Percentiles rank a stretch among this genome's conserved stretches.
Evolutionary conservation across 2,888 invertebrate species (phyloP).

Genomic region (Lathronympha strigana): DNA sequence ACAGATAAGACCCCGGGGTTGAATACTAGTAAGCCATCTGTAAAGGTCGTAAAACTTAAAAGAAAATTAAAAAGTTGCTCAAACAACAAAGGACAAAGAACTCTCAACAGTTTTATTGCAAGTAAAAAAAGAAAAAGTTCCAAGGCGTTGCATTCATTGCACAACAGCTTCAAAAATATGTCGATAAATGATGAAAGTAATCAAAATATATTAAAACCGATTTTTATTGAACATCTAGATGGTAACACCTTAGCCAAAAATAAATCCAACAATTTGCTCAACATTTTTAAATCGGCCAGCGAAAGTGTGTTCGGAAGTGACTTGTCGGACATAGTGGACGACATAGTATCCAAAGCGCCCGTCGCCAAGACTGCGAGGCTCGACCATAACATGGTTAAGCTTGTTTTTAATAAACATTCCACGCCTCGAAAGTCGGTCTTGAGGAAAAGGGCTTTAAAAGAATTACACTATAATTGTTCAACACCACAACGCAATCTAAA

Average conservation of each 20-base stretch:
- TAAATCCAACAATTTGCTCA: conserved; percentile 53
- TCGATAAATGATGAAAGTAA: conserved; percentile 50
- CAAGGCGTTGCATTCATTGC: conserved; percentile 51
- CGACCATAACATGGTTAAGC: conserved; percentile 65
- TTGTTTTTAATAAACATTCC: conserved; percentile 65
- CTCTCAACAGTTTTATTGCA: conserved; percentile 70
- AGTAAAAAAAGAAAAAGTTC: conserved; percentile 63
- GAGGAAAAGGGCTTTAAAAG: conserved; percentile 54
- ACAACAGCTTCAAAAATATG: conserved; percentile 59
- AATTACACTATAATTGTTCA: conserved; percentile 67
- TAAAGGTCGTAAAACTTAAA: conserved; percentile 73
- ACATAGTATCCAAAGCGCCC: conserved; percentile 64
- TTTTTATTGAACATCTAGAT: conserved; percentile 24
- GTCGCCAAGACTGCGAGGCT: conserved; percentile 63
- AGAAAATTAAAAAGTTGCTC: conserved; percentile 65
- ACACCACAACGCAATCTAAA: conserved; percentile 64
- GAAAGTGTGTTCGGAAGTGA: conserved; percentile 59
- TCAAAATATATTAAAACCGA: conserved; percentile 16
- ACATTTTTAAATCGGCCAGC: conserved; percentile 58
- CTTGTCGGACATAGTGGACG: conserved; percentile 71
- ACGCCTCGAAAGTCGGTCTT: conserved; percentile 58
- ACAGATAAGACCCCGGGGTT: conserved; percentile 48
- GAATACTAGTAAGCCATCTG: conserved; percentile 63
- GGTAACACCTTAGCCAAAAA: conserved; percentile 51
- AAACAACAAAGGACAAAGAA: conserved; percentile 65